Percentiles rank a stretch among this genome's conserved stretches.
These are phyloP conservation scores for Eucidaris tribuloides DNA, from an alignment of 35 echinoderm and acorn worm species.

Conservation along the genomic window DNA sequence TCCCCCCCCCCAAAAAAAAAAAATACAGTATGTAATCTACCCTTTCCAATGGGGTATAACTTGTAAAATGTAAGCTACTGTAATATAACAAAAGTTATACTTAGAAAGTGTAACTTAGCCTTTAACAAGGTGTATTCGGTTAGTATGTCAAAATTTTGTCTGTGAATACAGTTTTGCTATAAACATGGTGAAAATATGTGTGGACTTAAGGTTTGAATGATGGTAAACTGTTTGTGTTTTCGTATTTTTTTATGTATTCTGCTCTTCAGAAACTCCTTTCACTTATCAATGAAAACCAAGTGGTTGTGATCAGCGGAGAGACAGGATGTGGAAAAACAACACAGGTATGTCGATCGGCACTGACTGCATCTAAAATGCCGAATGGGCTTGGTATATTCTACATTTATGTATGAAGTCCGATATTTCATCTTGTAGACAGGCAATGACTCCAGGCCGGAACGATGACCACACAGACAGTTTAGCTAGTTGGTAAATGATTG, in stretches of 20 bases:
- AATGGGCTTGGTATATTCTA: too few relatives aligned
- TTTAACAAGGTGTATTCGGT: background rate
- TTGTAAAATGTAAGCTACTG: too few relatives aligned
- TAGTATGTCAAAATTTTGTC: background rate
- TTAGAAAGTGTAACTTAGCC: background rate
- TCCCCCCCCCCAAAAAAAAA: too few relatives aligned
- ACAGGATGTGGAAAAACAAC: conserved; percentile 99
- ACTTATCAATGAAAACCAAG: conserved; percentile 74
- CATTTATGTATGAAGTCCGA: too few relatives aligned
- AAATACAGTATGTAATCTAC: too few relatives aligned
- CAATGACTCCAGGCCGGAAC: too few relatives aligned
- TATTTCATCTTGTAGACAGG: too few relatives aligned
- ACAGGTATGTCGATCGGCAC: conserved; percentile 18
- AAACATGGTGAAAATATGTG: background rate
- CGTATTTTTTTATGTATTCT: background rate
- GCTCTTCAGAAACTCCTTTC: conserved; percentile 64
- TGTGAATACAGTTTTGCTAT: background rate
- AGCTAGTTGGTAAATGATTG: too few relatives aligned
- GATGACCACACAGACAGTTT: too few relatives aligned
- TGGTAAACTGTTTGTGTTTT: background rate
- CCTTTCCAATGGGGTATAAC: too few relatives aligned
- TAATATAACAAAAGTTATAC: background rate
- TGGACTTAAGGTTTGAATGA: background rate
- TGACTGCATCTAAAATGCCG: too few relatives aligned
- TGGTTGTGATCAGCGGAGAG: conserved; percentile 90